Conservation (phyloP, 2,797 vertebrate species). For the Clarias platycephalus region DNA sequence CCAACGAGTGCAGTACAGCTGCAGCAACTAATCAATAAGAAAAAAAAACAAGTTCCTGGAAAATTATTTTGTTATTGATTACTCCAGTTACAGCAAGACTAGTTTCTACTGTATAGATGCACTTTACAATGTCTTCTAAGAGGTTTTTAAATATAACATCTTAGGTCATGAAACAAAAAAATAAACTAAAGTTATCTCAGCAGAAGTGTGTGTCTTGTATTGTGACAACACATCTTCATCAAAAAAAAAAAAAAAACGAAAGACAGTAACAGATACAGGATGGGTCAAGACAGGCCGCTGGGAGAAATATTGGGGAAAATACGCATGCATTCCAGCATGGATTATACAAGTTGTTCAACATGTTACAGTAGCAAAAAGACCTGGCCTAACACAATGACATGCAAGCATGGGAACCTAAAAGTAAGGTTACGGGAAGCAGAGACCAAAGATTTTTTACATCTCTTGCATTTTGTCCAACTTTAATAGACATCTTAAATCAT, state of each 20-base stretch:
- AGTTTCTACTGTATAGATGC: not conserved
- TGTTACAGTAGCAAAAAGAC: too few species aligned
- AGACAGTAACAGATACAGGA: not conserved
- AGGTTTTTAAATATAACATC: not conserved
- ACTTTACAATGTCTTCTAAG: not conserved
- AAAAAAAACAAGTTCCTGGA: not conserved
- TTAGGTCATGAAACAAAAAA: not conserved
- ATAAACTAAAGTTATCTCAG: not conserved
- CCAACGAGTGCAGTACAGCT: not conserved
- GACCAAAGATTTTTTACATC: not conserved
- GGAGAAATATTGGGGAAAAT: not conserved
- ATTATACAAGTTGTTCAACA: not conserved
- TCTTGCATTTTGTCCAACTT: not conserved
- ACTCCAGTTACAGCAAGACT: not conserved
- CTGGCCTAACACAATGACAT: too few species aligned
- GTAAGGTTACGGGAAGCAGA: not conserved
- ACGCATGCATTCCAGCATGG: not conserved
- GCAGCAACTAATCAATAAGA: constrained; percentile 2
- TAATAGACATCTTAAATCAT: not conserved
- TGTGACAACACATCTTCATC: not conserved
- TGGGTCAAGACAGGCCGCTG: not conserved
- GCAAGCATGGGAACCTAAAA: not conserved
- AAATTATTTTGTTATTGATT: not conserved
- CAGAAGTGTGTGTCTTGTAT: not conserved
- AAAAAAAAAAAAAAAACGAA: not conserved